Evolutionary conservation across 2,113 vertebrate species (phyloP).

Genomic region (Ailurus styani): DNA sequence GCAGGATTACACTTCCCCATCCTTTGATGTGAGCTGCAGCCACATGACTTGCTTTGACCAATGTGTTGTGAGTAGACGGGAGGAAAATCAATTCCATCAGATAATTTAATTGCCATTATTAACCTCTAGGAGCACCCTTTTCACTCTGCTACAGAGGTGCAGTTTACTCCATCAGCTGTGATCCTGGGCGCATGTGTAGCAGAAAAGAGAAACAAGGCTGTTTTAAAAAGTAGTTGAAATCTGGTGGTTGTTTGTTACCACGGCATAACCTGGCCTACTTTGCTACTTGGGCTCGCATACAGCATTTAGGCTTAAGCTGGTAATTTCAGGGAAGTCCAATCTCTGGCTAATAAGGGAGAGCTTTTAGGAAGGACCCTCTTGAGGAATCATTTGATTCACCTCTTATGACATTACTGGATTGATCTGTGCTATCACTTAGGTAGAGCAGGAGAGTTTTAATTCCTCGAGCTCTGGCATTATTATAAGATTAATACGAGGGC

Average conservation of each 20-base stretch:
- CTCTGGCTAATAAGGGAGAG: background rate
- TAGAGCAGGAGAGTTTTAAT: background rate
- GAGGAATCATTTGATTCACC: background rate
- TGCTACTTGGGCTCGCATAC: background rate
- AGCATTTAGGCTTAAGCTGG: background rate
- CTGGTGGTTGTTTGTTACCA: background rate
- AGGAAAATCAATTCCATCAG: background rate
- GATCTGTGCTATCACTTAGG: background rate
- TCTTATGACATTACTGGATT: background rate
- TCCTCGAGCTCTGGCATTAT: background rate
- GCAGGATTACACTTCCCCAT: background rate
- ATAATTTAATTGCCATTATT: background rate
- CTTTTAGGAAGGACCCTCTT: background rate
- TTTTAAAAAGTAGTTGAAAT: background rate
- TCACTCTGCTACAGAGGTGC: background rate
- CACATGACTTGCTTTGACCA: background rate
- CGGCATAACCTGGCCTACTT: background rate
- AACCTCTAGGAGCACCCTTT: background rate
- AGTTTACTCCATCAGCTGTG: background rate
- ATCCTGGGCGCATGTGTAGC: background rate
- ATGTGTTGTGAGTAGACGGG: background rate
- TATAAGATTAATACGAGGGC: background rate
- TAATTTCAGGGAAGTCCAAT: background rate
- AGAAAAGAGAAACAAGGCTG: background rate
- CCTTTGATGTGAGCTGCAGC: background rate